Evolutionary conservation across 2,113 vertebrate genomes (phyloP).

Genomic region (Nothocercus nigrocapillus): DNA sequence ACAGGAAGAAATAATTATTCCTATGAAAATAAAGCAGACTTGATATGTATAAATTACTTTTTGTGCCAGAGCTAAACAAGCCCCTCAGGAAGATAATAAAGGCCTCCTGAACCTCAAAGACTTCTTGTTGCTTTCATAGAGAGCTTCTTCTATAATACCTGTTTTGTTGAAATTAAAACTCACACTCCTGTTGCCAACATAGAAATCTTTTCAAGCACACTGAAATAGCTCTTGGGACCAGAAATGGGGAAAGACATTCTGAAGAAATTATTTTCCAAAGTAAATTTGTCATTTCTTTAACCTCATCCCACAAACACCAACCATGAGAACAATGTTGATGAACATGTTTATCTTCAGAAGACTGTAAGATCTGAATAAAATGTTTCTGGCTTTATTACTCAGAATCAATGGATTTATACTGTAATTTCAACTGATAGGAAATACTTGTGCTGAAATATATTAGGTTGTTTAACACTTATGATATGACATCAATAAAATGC

Average conservation of each 20-base stretch:
- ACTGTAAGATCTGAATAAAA: background rate
- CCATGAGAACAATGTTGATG: background rate
- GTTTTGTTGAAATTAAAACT: slow-evolving; percentile 66
- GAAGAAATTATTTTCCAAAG: slow-evolving; percentile 20
- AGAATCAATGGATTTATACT: background rate
- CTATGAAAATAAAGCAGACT: slow-evolving; percentile 20
- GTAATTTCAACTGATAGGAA: background rate
- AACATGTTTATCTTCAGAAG: slow-evolving; percentile 11
- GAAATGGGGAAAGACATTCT: background rate
- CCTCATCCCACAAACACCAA: background rate
- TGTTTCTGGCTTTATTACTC: background rate
- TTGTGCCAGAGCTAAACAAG: background rate
- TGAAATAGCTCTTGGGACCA: background rate
- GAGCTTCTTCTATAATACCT: slow-evolving; percentile 25
- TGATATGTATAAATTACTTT: slow-evolving; percentile 34
- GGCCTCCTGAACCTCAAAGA: slow-evolving; percentile 48
- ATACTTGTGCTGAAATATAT: background rate
- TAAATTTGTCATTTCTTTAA: background rate
- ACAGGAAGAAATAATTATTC: slow-evolving; percentile 39
- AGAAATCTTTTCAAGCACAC: slow-evolving; percentile 28
- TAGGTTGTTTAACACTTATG: background rate
- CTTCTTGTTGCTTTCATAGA: slow-evolving; percentile 38
- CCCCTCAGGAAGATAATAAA: slow-evolving; percentile 48
- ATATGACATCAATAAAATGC: background rate
- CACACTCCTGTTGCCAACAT: background rate